A percentile compares a stretch with the other conserved stretches of the same genome.
Conservation (phyloP, 2,797 vertebrate genomes). For the Hemibagrus guttatus region DNA sequence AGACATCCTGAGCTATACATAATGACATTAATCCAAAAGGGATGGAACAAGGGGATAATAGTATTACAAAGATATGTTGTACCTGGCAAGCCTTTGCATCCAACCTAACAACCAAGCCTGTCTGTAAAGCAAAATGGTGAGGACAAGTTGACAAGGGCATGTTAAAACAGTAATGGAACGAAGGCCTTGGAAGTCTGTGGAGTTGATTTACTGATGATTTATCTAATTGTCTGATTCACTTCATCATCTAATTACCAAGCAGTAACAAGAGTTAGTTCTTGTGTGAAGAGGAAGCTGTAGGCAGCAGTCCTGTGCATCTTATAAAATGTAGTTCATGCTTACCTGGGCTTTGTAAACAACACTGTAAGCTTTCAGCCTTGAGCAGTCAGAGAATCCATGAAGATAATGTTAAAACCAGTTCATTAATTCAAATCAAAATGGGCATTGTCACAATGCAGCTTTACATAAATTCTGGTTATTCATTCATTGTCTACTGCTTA, state of each 20-base stretch:
- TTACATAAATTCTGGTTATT: too few species aligned
- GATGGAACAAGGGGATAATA: not conserved
- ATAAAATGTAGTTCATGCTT: not conserved
- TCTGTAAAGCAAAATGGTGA: slow-evolving; percentile 7
- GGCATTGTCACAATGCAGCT: too few species aligned
- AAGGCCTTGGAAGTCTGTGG: not conserved
- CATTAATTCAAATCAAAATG: too few species aligned
- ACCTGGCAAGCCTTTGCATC: not conserved
- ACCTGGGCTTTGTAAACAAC: not conserved
- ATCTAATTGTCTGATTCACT: not conserved
- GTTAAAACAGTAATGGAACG: slow-evolving; percentile 2
- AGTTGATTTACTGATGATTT: not conserved
- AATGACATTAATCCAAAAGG: not conserved
- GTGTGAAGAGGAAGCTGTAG: not conserved
- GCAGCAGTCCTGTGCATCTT: not conserved
- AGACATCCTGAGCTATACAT: not conserved
- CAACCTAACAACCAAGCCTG: too few species aligned
- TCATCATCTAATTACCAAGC: not conserved
- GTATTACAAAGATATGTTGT: not conserved
- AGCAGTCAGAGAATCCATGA: not conserved
- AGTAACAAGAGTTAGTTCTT: not conserved
- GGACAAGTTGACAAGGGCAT: not conserved
- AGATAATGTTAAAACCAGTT: not conserved
- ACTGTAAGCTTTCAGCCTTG: not conserved
- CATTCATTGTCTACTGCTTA: too few species aligned